phyloP scores from a whole-genome alignment of 2,113 vertebrate genomes.

The Empidonax alnorum region DNA sequence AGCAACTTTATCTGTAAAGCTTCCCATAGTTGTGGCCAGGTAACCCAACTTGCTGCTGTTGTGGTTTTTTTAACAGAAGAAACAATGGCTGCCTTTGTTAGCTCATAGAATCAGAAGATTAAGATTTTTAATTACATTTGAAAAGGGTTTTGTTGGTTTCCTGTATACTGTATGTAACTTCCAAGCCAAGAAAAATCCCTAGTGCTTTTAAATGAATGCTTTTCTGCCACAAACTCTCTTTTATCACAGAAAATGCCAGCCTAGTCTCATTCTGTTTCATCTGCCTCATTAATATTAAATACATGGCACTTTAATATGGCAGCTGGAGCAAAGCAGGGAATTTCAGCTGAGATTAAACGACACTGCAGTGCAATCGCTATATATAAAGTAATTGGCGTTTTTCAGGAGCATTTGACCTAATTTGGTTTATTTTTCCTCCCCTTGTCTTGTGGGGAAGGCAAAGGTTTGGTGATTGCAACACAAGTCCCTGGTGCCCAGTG shows the following conservation, averaged over 20 bases:
- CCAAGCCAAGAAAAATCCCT: neutral
- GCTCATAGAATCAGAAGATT: neutral
- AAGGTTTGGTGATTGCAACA: neutral
- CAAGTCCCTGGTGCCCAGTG: neutral
- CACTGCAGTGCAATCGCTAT: neutral
- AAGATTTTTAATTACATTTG: neutral
- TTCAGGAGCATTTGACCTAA: conserved; percentile 19
- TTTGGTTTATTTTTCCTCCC: neutral
- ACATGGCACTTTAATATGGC: neutral
- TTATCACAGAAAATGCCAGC: neutral
- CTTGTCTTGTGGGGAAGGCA: neutral
- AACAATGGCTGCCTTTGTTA: neutral
- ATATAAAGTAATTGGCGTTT: conserved; percentile 49
- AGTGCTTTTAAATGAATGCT: neutral
- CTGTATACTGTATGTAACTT: neutral
- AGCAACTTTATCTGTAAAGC: neutral
- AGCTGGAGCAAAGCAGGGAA: neutral
- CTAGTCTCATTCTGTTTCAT: conserved; percentile 24
- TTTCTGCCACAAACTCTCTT: neutral
- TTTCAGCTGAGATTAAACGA: conserved; percentile 46
- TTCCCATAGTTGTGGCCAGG: neutral
- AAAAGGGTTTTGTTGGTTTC: neutral
- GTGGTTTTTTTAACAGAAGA: neutral
- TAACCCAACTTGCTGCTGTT: neutral
- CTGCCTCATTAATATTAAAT: conserved; percentile 59